Percentiles rank a stretch among this genome's conserved stretches.
phyloP scores from a whole-genome alignment of 1,140 invertebrate genomes.

The Drosophila pachea region DNA sequence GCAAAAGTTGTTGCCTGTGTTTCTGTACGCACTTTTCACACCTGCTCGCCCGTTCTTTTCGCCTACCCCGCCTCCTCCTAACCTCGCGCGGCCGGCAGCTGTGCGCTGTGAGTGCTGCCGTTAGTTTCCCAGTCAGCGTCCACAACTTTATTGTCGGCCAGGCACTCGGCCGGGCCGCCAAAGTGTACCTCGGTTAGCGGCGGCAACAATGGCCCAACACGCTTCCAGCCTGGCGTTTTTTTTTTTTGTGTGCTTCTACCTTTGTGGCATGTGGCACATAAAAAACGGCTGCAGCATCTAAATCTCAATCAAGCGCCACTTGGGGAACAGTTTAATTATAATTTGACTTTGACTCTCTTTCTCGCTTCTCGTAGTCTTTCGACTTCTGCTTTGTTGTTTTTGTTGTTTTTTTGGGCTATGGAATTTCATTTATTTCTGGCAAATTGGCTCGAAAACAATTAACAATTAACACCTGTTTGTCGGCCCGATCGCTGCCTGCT shows the following conservation, averaged over 20 bases:
- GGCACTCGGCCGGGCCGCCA: conserved; percentile 6
- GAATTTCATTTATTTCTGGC: conserved; percentile 64
- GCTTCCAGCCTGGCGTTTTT: neutral
- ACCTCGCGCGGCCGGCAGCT: conserved; percentile 26
- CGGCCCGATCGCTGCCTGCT: conserved; percentile 33
- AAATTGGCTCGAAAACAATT: conserved; percentile 76
- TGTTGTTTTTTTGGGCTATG: neutral
- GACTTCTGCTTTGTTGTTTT: neutral
- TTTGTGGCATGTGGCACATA: neutral
- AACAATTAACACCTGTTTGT: conserved; percentile 75
- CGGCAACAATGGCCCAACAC: neutral
- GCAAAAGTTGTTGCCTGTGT: conserved; percentile 33
- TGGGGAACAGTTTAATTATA: conserved; percentile 68
- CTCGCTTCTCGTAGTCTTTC: conserved; percentile 22
- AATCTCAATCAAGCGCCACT: conserved; percentile 46
- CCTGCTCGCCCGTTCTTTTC: conserved; percentile 49
- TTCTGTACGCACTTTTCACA: conserved; percentile 70
- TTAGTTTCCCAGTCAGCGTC: conserved; percentile 27
- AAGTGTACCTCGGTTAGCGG: conserved; percentile 12
- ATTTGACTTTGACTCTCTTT: conserved; percentile 35
- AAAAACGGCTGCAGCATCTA: conserved; percentile 17
- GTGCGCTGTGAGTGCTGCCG: neutral
- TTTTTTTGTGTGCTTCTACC: neutral
- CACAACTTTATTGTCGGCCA: conserved; percentile 53
- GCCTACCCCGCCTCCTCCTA: conserved; percentile 22